Evolutionary conservation across 2,888 invertebrate genomes (phyloP).

Genomic region (Euzetes globulus): DNA sequence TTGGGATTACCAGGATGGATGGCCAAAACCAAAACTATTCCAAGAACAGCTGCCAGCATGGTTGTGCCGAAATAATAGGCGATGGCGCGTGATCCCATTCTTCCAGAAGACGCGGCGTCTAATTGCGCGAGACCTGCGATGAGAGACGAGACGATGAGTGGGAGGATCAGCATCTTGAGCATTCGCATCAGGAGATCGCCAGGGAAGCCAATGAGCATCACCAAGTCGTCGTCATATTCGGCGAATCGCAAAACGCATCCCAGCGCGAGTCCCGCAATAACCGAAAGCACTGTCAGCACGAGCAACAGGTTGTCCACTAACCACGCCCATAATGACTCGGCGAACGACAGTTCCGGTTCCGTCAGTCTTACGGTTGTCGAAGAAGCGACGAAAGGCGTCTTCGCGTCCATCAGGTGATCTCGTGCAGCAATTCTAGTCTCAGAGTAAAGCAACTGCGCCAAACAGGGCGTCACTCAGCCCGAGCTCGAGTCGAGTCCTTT

Average conservation of each 20-base stretch:
- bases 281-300: conserved; percentile 55
- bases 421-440: too few species aligned
- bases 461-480: too few species aligned
- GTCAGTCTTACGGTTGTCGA: conserved; percentile 33
- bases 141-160: conserved; percentile 59
- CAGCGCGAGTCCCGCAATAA: conserved; percentile 56
- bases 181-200: conserved; percentile 61
- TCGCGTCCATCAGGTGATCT: conserved; percentile 43
- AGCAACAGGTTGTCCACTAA: conserved; percentile 54
- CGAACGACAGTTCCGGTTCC: conserved; percentile 8
- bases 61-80: conserved; percentile 60
- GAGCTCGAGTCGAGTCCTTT: too few species aligned
- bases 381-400: conserved; percentile 44
- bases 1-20: conserved; percentile 59
- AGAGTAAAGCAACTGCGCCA: too few species aligned
- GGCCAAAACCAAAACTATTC: conserved; percentile 57
- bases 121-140: conserved; percentile 59
- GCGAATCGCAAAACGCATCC: conserved; percentile 54
- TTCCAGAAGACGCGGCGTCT: conserved; percentile 58
- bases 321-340: conserved; percentile 45
- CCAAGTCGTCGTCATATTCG: conserved; percentile 48
- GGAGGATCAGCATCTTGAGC: conserved; percentile 62
- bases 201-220: conserved; percentile 58
- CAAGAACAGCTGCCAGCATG: conserved; percentile 57
- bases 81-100: conserved; percentile 58